phyloP scores from a whole-genome alignment of 2,797 vertebrate species.

The Thripadectes ignobilis region DNA sequence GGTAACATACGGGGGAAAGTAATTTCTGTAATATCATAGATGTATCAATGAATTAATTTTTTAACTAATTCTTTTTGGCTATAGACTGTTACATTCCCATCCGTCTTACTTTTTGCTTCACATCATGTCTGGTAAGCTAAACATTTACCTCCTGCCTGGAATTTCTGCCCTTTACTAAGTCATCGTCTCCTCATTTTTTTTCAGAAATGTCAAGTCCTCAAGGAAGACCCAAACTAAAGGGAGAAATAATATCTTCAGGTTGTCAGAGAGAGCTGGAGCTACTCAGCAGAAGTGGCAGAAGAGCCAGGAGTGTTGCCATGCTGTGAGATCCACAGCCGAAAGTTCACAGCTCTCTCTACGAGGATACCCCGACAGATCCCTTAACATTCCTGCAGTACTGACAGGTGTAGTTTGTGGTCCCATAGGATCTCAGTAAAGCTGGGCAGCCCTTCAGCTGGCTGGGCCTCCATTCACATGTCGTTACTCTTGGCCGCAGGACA shows the following conservation, averaged over 20 bases:
- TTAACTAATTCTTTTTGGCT: background rate
- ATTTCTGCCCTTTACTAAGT: background rate
- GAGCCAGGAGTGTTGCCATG: background rate
- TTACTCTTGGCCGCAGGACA: background rate
- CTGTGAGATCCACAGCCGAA: background rate
- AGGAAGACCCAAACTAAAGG: background rate
- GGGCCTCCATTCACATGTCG: rapidly evolving
- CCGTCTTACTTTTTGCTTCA: background rate
- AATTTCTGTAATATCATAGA: background rate
- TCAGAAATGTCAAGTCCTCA: background rate
- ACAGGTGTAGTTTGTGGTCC: background rate
- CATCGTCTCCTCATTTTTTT: background rate
- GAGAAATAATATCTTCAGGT: background rate
- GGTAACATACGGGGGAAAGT: background rate
- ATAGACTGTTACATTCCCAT: background rate
- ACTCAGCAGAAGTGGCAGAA: background rate
- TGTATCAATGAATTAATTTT: background rate
- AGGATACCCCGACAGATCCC: background rate
- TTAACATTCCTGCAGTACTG: background rate
- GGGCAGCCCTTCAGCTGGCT: background rate
- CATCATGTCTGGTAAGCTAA: background rate
- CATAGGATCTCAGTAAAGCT: background rate
- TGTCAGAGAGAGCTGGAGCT: background rate
- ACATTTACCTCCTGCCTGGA: background rate
- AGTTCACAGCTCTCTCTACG: rapidly evolving